A percentile compares a stretch with the other conserved stretches of the same genome.
Conservation (phyloP, 2,797 vertebrate genomes). For the Neosalanx taihuensis region DNA sequence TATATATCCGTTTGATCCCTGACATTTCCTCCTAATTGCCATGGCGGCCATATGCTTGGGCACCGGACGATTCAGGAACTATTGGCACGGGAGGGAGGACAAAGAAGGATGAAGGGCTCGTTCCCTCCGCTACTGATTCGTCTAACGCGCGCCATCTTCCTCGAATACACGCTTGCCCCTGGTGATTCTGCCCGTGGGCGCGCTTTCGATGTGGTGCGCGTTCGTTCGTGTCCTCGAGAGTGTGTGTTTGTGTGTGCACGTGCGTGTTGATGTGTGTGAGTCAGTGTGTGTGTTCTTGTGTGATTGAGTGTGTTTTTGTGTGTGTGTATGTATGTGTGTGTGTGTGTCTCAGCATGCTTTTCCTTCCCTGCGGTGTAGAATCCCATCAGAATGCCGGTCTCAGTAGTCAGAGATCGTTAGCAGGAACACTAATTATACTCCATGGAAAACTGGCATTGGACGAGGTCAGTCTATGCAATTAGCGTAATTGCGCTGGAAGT, state of each 20-base stretch:
- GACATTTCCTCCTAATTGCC: slow-evolving; percentile 64
- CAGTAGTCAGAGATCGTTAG: slow-evolving; percentile 61
- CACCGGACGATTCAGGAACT: slow-evolving; percentile 31
- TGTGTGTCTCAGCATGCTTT: neutral
- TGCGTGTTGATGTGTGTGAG: too few relatives aligned
- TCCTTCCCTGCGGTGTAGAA: slow-evolving; percentile 23
- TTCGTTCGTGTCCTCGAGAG: slow-evolving; percentile 28
- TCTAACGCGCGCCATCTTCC: slow-evolving; percentile 14
- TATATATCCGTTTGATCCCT: slow-evolving; percentile 49
- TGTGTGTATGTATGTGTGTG: slow-evolving; percentile 14
- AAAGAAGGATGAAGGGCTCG: slow-evolving; percentile 36
- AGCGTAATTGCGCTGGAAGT: slow-evolving; percentile 66
- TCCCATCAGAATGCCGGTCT: slow-evolving; percentile 61
- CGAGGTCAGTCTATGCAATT: slow-evolving; percentile 64
- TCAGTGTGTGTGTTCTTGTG: neutral
- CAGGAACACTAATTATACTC: slow-evolving; percentile 59
- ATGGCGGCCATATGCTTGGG: slow-evolving; percentile 23
- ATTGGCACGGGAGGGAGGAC: slow-evolving; percentile 34
- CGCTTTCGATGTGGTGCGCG: neutral
- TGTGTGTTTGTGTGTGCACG: neutral
- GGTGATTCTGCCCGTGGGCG: neutral
- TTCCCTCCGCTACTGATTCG: slow-evolving; percentile 46
- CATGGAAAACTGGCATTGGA: slow-evolving; percentile 46
- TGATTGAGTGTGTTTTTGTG: neutral
- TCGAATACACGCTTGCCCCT: slow-evolving; percentile 22